phyloP scores from a whole-genome alignment of 1,140 invertebrate genomes.

The Procambarus virginalis region DNA sequence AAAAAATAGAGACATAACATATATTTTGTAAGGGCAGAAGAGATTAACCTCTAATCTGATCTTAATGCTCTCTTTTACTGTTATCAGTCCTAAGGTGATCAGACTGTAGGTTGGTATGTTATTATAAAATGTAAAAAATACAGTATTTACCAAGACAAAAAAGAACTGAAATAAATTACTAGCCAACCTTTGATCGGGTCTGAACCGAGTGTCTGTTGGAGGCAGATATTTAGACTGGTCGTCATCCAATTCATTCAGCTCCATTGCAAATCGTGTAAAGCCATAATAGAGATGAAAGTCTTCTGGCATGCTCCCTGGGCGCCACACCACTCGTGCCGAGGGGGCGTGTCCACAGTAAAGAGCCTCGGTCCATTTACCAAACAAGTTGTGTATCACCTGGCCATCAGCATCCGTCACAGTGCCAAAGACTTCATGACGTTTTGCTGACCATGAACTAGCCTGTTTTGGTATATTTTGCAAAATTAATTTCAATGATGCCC shows the following conservation, averaged over 20 bases:
- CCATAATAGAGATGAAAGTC: constrained; percentile 89
- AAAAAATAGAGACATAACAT: too few species aligned
- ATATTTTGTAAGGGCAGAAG: too few species aligned
- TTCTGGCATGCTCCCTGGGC: constrained; percentile 86
- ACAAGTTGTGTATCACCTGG: constrained; percentile 76
- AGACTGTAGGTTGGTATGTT: too few species aligned
- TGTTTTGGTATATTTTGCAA: constrained; percentile 69
- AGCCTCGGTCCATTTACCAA: constrained; percentile 87
- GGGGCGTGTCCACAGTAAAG: constrained; percentile 85
- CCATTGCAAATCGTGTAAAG: constrained; percentile 88
- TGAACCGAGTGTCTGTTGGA: constrained; percentile 81
- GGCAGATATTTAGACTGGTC: constrained; percentile 81
- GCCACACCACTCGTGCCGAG: constrained; percentile 83
- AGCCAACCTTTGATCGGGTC: constrained; percentile 71
- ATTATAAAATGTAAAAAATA: too few species aligned
- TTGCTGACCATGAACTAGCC: constrained; percentile 87
- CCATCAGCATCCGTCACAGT: constrained; percentile 77
- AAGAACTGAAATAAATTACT: not conserved
- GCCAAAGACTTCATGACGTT: constrained; percentile 85
- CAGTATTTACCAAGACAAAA: too few species aligned
- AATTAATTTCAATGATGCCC: not conserved
- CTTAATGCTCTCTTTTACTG: too few species aligned
- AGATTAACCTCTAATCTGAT: too few species aligned
- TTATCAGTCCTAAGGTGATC: too few species aligned
- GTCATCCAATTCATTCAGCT: constrained; percentile 86